Evolutionary conservation across 1,140 invertebrate genomes (phyloP).

Genomic region (Ganaspis sp.): DNA sequence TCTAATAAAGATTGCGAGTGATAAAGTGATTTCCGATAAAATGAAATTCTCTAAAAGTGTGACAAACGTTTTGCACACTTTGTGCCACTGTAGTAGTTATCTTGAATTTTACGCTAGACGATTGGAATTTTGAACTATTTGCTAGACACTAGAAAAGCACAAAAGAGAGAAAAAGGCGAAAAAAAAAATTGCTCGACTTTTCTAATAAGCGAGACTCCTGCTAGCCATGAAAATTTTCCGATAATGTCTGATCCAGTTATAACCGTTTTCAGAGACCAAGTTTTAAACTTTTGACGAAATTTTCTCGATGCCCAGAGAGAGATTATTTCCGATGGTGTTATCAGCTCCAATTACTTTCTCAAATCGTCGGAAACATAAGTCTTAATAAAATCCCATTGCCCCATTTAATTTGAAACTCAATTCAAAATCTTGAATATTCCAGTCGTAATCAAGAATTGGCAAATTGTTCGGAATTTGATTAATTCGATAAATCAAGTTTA

Average conservation of each 20-base stretch:
- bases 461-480: too few relatives aligned
- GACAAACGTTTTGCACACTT: neutral
- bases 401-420: neutral
- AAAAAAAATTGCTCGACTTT: neutral
- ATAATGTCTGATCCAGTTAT: slow-evolving; percentile 27
- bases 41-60: neutral
- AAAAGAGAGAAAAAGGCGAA: neutral
- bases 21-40: neutral
- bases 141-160: neutral
- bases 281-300: slow-evolving; percentile 8
- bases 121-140: neutral
- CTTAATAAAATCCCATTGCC: neutral
- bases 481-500: too few relatives aligned
- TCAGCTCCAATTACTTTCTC: slow-evolving; percentile 3
- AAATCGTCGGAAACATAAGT: neutral
- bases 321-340: slow-evolving; percentile 10
- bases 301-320: neutral
- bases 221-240: slow-evolving; percentile 22
- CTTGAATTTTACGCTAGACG: neutral
- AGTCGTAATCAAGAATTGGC: too few relatives aligned
- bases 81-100: neutral
- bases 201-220: neutral
- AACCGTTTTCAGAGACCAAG: neutral
- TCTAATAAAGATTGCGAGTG: too few relatives aligned
- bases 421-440: too few relatives aligned